These are phyloP conservation scores for Sterrhoptilus dennistouni DNA, from an alignment of 2,113 vertebrate species.

Conservation along the genomic window DNA sequence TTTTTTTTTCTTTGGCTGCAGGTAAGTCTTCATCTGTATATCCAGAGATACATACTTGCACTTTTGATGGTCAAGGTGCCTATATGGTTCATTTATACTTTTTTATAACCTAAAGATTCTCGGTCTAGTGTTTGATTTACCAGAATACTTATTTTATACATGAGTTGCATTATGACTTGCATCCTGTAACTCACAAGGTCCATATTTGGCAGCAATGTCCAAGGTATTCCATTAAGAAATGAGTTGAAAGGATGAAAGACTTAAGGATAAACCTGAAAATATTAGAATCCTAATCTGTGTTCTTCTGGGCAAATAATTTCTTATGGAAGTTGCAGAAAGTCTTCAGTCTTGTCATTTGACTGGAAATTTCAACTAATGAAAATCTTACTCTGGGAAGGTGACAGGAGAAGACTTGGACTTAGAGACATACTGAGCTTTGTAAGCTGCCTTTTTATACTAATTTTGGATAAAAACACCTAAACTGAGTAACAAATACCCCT, in stretches of 20 bases:
- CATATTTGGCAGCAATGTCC: neutral
- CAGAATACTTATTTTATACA: neutral
- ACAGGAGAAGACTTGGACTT: neutral
- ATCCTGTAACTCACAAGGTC: neutral
- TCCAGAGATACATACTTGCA: neutral
- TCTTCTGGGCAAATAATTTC: neutral
- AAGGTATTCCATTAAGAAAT: neutral
- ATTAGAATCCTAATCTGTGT: neutral
- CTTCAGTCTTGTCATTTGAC: neutral
- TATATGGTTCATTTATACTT: neutral
- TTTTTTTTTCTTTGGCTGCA: neutral
- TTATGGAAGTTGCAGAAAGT: neutral
- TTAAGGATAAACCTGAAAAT: neutral
- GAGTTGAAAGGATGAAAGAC: neutral
- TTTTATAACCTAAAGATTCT: neutral
- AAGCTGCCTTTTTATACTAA: neutral
- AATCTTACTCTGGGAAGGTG: neutral
- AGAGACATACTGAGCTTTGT: neutral
- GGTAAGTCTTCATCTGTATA: neutral
- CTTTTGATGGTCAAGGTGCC: neutral
- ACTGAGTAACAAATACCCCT: neutral
- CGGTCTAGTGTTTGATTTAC: neutral
- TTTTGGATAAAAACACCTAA: neutral
- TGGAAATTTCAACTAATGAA: neutral
- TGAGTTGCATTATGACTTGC: neutral